These are phyloP conservation scores for Drosophila nebulosa DNA, from an alignment of 1,140 invertebrate genomes.

Conservation along the genomic window DNA sequence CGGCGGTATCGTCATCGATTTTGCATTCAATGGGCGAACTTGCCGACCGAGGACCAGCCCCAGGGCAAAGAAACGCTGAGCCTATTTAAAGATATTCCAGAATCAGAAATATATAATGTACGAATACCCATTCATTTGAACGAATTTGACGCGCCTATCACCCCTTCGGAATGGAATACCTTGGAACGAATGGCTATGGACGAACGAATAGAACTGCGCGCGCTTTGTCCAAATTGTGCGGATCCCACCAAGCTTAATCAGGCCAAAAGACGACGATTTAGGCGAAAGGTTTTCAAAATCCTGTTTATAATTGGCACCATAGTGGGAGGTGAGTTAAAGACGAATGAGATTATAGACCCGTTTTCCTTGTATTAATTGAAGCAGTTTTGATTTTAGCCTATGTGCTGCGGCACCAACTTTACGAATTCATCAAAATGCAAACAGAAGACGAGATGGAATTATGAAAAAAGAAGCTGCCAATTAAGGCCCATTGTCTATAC, in stretches of 20 bases:
- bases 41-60: neutral
- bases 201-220: neutral
- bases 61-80: neutral
- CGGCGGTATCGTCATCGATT: slow-evolving; percentile 25
- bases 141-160: neutral
- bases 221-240: neutral
- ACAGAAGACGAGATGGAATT: neutral
- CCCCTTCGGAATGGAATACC: neutral
- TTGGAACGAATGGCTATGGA: neutral
- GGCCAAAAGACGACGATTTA: neutral
- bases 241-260: neutral
- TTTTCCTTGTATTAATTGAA: neutral
- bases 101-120: neutral
- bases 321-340: neutral
- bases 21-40: slow-evolving; percentile 5
- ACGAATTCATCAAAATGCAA: neutral
- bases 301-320: neutral
- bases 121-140: slow-evolving; percentile 13
- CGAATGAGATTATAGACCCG: neutral
- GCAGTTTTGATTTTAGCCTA: neutral
- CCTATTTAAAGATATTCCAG: slow-evolving; percentile 9
- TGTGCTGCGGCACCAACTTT: neutral
- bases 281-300: neutral
- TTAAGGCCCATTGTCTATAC: neutral
- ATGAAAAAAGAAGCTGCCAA: neutral